Percentiles rank a stretch among this genome's conserved stretches.
Evolutionary conservation across 1,140 invertebrate genomes (phyloP).

Genomic region (Musca vetustissima): DNA sequence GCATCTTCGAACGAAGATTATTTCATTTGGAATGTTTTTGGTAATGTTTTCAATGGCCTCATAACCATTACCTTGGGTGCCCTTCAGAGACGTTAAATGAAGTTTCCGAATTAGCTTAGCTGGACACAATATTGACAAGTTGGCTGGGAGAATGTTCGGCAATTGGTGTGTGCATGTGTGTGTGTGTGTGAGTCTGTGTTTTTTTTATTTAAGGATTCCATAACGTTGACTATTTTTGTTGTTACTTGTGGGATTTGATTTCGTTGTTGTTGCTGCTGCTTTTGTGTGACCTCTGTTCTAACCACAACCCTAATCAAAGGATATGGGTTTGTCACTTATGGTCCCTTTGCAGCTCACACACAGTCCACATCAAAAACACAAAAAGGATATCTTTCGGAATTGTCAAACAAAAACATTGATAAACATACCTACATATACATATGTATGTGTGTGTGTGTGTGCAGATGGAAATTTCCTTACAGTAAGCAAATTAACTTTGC

Average conservation of each 20-base stretch:
- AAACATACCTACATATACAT: background rate
- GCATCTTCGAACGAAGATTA: background rate
- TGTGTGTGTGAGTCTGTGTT: background rate
- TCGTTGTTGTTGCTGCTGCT: background rate
- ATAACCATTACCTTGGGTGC: slow-evolving; percentile 22
- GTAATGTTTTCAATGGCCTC: slow-evolving; percentile 11
- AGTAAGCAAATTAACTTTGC: too few species aligned
- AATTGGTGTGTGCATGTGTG: background rate
- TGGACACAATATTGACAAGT: too few species aligned
- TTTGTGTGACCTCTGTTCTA: slow-evolving; percentile 1
- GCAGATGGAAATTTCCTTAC: too few species aligned
- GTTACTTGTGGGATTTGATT: too few species aligned
- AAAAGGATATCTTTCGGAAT: too few species aligned
- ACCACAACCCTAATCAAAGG: slow-evolving; percentile 18
- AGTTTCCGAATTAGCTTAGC: background rate
- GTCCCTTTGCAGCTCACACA: slow-evolving; percentile 1
- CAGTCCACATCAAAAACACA: background rate
- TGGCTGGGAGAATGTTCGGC: background rate
- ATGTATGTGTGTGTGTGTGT: too few species aligned
- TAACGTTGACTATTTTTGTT: too few species aligned
- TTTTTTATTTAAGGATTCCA: too few species aligned
- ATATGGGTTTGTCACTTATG: slow-evolving; percentile 12
- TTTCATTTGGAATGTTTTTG: slow-evolving; percentile 10
- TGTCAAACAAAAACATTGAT: background rate
- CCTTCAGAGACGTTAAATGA: background rate